Conservation (phyloP, 1,140 invertebrate genomes). For the Calephelis nemesis region DNA sequence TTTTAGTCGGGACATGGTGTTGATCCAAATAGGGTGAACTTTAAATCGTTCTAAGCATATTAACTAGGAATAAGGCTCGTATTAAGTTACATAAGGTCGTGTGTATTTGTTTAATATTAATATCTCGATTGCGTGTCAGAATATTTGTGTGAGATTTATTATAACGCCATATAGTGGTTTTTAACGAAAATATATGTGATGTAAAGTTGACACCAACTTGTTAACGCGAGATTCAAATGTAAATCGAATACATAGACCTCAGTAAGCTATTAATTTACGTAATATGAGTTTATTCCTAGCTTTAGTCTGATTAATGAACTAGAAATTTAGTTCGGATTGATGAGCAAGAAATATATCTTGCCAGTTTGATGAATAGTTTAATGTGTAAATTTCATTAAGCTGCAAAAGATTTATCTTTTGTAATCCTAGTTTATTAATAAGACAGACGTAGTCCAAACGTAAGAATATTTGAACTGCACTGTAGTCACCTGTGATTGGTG, state of each 20-base stretch:
- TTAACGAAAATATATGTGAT: too few relatives aligned
- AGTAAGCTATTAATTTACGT: slow-evolving; percentile 1
- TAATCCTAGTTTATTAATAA: slow-evolving; percentile 14
- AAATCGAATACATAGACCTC: too few relatives aligned
- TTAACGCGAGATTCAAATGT: too few relatives aligned
- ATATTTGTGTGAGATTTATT: too few relatives aligned
- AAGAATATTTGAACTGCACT: slow-evolving; percentile 6
- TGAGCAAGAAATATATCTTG: too few relatives aligned
- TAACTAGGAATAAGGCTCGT: slow-evolving; percentile 18
- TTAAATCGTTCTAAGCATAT: slow-evolving; percentile 6
- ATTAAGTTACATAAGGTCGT: background rate
- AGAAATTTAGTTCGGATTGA: slow-evolving; percentile 2
- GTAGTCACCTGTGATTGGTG: background rate
- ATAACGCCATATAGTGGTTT: too few relatives aligned
- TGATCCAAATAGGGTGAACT: background rate
- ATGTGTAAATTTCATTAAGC: too few relatives aligned
- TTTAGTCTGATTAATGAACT: slow-evolving; percentile 17
- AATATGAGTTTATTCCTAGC: slow-evolving; percentile 18
- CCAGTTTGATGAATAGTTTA: too few relatives aligned
- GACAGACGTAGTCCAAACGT: background rate
- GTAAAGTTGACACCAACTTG: too few relatives aligned
- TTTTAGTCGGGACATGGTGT: background rate
- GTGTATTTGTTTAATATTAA: too few relatives aligned
- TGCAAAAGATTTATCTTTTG: background rate
- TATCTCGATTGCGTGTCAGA: too few relatives aligned